Conservation (phyloP, 2,797 vertebrate species). For the Coranthus polyacanthus region DNA sequence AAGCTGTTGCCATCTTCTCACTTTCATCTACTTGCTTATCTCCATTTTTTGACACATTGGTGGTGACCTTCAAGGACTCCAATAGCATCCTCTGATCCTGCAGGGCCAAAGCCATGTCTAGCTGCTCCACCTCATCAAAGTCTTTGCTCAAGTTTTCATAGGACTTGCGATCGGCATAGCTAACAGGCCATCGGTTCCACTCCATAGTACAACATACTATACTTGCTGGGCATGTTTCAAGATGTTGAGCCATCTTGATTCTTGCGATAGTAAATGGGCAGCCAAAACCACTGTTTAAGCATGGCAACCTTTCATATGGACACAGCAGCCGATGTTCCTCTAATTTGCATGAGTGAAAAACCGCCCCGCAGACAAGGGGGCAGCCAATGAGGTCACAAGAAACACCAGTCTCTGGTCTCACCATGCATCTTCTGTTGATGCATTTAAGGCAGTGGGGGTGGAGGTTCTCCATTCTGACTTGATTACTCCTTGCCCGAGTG, state of each 20-base stretch:
- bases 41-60: slow-evolving; percentile 91
- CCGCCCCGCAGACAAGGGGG: slow-evolving; percentile 94
- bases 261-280: slow-evolving; percentile 93
- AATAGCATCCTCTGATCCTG: slow-evolving; percentile 99
- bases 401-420: slow-evolving; percentile 90
- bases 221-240: slow-evolving; percentile 94
- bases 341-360: slow-evolving; percentile 96
- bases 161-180: slow-evolving; percentile 96
- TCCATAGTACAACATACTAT: slow-evolving; percentile 99
- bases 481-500: slow-evolving; percentile 14
- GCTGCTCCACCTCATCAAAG: slow-evolving; percentile 95
- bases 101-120: slow-evolving; percentile 98
- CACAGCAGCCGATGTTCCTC: slow-evolving; percentile 94
- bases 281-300: slow-evolving; percentile 94
- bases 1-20: slow-evolving; percentile 84
- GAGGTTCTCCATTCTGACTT: slow-evolving; percentile 87
- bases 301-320: slow-evolving; percentile 94
- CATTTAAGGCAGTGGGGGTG: slow-evolving; percentile 96
- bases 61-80: slow-evolving; percentile 96
- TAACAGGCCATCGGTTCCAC: slow-evolving; percentile 99
- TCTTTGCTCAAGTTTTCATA: slow-evolving; percentile 98
- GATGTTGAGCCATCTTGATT: slow-evolving; percentile 94
- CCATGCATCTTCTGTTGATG: slow-evolving; percentile 97
- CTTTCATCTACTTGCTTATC: slow-evolving; percentile 83
- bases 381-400: slow-evolving; percentile 96